phyloP scores from a whole-genome alignment of 2,113 vertebrate species.

The Ellobius talpinus region DNA sequence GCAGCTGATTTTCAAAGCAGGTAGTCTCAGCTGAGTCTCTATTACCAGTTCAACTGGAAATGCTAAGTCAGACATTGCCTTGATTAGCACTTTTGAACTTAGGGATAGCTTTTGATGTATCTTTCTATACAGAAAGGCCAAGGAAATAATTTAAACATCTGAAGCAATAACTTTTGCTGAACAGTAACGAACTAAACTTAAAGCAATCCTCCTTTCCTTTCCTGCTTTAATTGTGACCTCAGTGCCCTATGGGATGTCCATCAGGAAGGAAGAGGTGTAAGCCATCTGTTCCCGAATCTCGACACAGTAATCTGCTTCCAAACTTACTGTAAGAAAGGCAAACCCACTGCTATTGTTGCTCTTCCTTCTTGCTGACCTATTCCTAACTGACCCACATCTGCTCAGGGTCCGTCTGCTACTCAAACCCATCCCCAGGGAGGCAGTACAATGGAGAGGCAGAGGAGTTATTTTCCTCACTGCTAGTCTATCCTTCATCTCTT shows the following conservation, averaged over 20 bases:
- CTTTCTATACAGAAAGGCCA: not conserved
- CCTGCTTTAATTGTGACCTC: not conserved
- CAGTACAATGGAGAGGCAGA: not conserved
- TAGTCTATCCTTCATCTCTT: not conserved
- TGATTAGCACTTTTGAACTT: not conserved
- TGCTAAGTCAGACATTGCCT: not conserved
- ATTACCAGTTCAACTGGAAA: not conserved
- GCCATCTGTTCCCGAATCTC: not conserved
- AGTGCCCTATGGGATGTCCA: not conserved
- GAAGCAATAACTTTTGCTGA: not conserved
- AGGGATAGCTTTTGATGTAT: not conserved
- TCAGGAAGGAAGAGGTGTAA: not conserved
- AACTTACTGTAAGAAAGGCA: not conserved
- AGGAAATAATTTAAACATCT: not conserved
- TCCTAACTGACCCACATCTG: not conserved
- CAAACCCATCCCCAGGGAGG: no score
- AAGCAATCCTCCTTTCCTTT: not conserved
- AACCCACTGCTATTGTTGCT: not conserved
- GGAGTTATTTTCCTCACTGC: not conserved
- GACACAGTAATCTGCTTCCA: not conserved
- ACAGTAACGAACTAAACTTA: not conserved
- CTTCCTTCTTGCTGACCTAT: not conserved
- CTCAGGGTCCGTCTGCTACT: not conserved
- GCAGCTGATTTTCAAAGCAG: not conserved
- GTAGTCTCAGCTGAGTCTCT: not conserved